These are phyloP conservation scores for Schizothorax lantsangensis DNA, from an alignment of 2,797 vertebrate species.

Conservation along the genomic window DNA sequence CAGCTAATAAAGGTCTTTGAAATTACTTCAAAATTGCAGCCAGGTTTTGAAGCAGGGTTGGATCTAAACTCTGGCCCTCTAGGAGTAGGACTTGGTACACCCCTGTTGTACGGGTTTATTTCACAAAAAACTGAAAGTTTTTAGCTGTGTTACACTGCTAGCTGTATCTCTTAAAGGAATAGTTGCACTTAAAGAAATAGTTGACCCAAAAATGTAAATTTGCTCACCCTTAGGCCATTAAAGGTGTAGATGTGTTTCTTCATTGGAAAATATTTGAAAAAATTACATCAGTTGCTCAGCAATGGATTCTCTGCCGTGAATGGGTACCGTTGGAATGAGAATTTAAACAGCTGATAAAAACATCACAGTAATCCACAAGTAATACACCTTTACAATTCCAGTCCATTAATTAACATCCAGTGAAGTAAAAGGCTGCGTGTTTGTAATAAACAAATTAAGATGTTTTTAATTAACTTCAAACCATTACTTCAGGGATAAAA, in stretches of 20 bases:
- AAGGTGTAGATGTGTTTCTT: not conserved
- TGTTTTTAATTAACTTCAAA: not conserved
- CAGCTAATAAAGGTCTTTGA: not conserved
- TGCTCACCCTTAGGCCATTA: not conserved
- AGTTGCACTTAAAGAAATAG: not conserved
- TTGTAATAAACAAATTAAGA: not conserved
- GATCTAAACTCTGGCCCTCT: not conserved
- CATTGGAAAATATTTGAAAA: not conserved
- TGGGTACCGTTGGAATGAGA: not conserved
- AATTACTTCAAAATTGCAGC: conserved; percentile 8
- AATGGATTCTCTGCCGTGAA: not conserved
- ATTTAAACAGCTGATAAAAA: not conserved
- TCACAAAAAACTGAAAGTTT: not conserved
- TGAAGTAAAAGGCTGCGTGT: not conserved
- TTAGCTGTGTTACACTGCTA: too few species aligned
- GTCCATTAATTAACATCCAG: not conserved
- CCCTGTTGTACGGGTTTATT: not conserved
- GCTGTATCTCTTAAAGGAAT: not conserved
- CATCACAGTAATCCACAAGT: not conserved
- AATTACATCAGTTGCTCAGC: not conserved
- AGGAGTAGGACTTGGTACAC: not conserved
- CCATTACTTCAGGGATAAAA: not conserved
- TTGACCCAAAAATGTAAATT: not conserved
- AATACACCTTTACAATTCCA: not conserved
- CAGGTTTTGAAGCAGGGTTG: not conserved